Conservation (phyloP, 2,888 invertebrate genomes). For the Cephus pygmeus region DNA sequence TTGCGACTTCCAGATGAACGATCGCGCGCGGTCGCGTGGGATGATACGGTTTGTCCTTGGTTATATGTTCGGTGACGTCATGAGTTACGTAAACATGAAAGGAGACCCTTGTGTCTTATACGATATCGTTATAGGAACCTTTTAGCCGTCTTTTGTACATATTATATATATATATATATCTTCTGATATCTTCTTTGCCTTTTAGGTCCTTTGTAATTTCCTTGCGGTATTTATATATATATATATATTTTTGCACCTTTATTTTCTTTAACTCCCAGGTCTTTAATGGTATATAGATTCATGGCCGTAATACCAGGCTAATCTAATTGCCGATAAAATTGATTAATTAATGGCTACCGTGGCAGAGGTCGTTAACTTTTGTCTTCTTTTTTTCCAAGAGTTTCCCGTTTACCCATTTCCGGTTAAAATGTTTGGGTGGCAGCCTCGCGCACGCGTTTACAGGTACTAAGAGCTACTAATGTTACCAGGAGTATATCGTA, state of each 20-base stretch:
- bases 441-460: background rate
- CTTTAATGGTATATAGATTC: background rate
- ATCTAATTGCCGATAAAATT: background rate
- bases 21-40: background rate
- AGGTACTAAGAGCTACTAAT: background rate
- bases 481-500: background rate
- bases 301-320: background rate
- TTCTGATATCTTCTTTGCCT: background rate
- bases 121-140: background rate
- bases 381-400: background rate
- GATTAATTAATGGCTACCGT: background rate
- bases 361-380: background rate
- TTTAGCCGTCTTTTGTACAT: background rate
- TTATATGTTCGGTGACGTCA: background rate
- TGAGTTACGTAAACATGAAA: background rate
- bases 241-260: background rate
- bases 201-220: background rate
- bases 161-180: background rate
- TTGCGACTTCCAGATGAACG: background rate
- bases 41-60: background rate
- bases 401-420: background rate
- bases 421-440: background rate
- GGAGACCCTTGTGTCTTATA: background rate
- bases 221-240: background rate
- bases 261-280: background rate